Base-by-base conservation (phyloP, 2,888 invertebrate species). In the Notodromas monacha region DNA sequence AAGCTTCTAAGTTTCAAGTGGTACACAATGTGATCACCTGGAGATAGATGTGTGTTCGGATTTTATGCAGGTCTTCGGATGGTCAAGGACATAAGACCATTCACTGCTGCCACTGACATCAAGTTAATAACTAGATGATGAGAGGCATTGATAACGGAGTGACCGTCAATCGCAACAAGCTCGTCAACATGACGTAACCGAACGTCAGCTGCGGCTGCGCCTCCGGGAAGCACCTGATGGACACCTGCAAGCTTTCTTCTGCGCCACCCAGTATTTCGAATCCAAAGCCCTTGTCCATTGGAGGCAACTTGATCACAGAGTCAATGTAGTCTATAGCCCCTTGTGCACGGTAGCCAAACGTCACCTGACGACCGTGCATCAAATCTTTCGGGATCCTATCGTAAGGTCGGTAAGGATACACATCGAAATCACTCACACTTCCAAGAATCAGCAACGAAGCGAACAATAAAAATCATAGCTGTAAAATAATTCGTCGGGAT, bases 251-350 rank as follows among this genome's bases (percentile, higher is more conserved):
- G 34, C 81, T 77, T 55, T 92, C 89, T 52, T 92, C 92, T 1
- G 79, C 79, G 26, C 96, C 96, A 13, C 92, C 92, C 16, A 92
- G 76, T 45, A 96, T 84, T 36, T 92, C 62, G 55, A 96, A 96
- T 5, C 92, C 96, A 55, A 96, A 96, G 2, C 92, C 92, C 33
- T 68, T 68, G 21, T 76, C 70, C 40, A 79, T 76, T n/a, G 81
- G 60, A 29, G 70, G 68, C 31, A 92, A 52, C 1, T 73, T 68
- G 5, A 89, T 68, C 33, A 65, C 50, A 38, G 70, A 63, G 40
- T 69, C 68, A 27, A 65, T 58, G 42, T 51, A 36, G 47, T 45
- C 35, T 44, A 56, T 14, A 3, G 15, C 26, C 8, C 28, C 30
- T 30, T 34, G n/a, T n/a, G n/a, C 32, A n/a, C 21, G 6, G 21